Evolutionary conservation across 2,113 vertebrate genomes (phyloP).

Genomic region (Otolemur garnettii): DNA sequence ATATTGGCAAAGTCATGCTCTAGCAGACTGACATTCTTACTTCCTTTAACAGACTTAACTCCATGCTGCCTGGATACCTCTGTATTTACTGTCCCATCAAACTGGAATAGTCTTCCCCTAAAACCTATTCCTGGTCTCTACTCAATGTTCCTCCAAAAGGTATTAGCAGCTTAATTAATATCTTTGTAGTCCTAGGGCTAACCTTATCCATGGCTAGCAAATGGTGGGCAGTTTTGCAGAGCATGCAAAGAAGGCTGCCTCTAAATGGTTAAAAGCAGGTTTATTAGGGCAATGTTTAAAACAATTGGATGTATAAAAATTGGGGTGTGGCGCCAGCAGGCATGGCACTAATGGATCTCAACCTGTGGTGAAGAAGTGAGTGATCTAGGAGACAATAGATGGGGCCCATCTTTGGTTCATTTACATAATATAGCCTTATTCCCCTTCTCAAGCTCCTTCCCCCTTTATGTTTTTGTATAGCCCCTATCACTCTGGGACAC

Average conservation of each 20-base stretch:
- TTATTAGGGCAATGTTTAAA: background rate
- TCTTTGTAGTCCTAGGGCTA: background rate
- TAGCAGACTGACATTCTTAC: rapidly evolving
- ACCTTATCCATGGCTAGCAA: background rate
- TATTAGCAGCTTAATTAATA: background rate
- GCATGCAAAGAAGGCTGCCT: background rate
- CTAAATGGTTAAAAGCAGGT: background rate
- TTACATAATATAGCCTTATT: rapidly evolving
- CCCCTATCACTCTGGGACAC: background rate
- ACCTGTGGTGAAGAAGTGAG: background rate
- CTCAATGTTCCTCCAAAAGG: background rate
- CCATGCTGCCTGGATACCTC: background rate
- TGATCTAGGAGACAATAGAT: background rate
- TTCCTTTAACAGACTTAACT: background rate
- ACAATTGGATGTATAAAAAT: background rate
- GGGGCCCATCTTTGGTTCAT: background rate
- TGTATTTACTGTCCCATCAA: background rate
- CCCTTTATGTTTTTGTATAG: background rate
- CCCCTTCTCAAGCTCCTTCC: background rate
- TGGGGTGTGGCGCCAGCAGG: background rate
- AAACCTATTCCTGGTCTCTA: background rate
- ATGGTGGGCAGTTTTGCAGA: background rate
- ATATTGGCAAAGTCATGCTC: background rate
- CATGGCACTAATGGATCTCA: background rate
- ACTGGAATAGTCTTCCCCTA: background rate